Percentiles rank a stretch among this genome's conserved stretches.
These are phyloP conservation scores for Drosophila prosaltans DNA, from an alignment of 1,140 invertebrate genomes.

Conservation along the genomic window DNA sequence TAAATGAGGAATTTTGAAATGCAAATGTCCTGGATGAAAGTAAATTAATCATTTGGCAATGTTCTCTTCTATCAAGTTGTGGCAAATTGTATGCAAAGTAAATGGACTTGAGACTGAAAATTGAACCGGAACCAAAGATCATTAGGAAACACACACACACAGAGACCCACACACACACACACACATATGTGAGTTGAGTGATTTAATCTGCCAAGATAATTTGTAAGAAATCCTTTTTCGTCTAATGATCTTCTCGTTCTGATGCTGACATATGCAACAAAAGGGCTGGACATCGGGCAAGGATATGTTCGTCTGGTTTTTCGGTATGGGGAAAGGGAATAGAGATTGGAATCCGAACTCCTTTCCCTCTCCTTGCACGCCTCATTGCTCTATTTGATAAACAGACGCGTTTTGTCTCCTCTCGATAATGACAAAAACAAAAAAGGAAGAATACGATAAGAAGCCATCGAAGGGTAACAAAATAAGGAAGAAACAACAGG, in stretches of 20 bases:
- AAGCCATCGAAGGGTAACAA: slow-evolving; percentile 30
- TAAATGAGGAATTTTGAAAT: slow-evolving; percentile 30
- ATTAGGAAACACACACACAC: slow-evolving; percentile 53
- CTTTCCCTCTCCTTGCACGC: slow-evolving; percentile 38
- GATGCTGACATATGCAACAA: slow-evolving; percentile 46
- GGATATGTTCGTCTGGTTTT: background rate
- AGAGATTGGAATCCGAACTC: slow-evolving; percentile 45
- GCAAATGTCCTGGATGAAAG: slow-evolving; percentile 41
- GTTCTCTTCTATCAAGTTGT: slow-evolving; percentile 22
- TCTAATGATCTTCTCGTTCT: slow-evolving; percentile 46
- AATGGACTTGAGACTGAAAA: slow-evolving; percentile 10
- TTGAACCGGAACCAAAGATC: slow-evolving; percentile 67
- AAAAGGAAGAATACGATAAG: slow-evolving; percentile 43
- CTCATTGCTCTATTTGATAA: slow-evolving; percentile 63
- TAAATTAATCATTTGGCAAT: slow-evolving; percentile 68
- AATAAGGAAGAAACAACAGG: slow-evolving; percentile 23
- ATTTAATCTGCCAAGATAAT: slow-evolving; percentile 32
- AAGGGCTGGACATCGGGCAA: slow-evolving; percentile 6
- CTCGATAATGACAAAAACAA: slow-evolving; percentile 56
- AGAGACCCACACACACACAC: background rate
- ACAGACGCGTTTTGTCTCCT: slow-evolving; percentile 30
- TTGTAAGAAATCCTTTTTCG: slow-evolving; percentile 39
- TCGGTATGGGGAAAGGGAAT: background rate
- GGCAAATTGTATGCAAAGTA: slow-evolving; percentile 53
- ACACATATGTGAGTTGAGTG: slow-evolving; percentile 44